phyloP scores from a whole-genome alignment of 2,888 invertebrate species.

The Drosophila tripunctata region DNA sequence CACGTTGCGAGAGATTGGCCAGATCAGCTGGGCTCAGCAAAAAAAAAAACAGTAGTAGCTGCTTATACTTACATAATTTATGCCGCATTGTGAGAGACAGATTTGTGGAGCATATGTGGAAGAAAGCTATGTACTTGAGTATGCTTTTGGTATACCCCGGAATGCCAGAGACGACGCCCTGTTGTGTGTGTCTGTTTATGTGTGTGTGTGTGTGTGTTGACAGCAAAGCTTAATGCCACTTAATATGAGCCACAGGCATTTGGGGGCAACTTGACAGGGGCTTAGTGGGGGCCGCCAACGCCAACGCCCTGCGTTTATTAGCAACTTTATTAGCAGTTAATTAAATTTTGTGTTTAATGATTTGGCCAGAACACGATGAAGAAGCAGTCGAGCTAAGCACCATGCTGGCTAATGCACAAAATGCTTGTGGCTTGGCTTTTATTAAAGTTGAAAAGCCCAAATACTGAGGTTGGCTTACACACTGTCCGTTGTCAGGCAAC shows the following conservation, averaged over 20 bases:
- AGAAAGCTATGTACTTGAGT: slow-evolving; percentile 1
- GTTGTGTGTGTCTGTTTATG: neutral
- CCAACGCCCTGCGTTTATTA: slow-evolving; percentile 70
- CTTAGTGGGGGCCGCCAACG: slow-evolving; percentile 29
- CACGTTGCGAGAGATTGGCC: slow-evolving; percentile 21
- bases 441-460: slow-evolving; percentile 48
- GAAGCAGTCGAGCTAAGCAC: slow-evolving; percentile 10
- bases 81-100: slow-evolving; percentile 23
- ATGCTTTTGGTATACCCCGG: neutral
- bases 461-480: slow-evolving; percentile 19
- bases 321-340: slow-evolving; percentile 76
- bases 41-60: slow-evolving; percentile 7
- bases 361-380: slow-evolving; percentile 29
- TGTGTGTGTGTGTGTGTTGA: slow-evolving; percentile 43
- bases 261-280: slow-evolving; percentile 62
- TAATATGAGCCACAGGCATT: slow-evolving; percentile 67
- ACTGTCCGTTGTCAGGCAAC: slow-evolving; percentile 29
- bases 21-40: slow-evolving; percentile 15
- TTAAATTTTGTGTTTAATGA: slow-evolving; percentile 78
- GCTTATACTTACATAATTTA: slow-evolving; percentile 55
- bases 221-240: slow-evolving; percentile 69
- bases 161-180: slow-evolving; percentile 10
- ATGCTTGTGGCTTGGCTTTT: slow-evolving; percentile 65
- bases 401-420: slow-evolving; percentile 32
- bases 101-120: slow-evolving; percentile 14